Evolutionary conservation across 2,113 vertebrate genomes (phyloP).

Genomic region (Barnardius zonarius): DNA sequence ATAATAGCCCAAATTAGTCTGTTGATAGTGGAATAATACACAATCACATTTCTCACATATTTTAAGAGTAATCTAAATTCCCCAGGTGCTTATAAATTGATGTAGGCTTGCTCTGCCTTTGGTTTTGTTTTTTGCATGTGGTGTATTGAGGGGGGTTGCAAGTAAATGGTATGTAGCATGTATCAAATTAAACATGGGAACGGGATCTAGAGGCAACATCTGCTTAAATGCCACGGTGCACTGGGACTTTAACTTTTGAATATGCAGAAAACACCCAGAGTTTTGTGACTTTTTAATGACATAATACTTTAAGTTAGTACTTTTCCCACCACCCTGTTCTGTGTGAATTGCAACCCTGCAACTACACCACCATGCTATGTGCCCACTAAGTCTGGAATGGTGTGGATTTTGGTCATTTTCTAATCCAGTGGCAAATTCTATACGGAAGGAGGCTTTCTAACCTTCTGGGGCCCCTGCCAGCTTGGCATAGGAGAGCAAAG

Average conservation of each 20-base stretch:
- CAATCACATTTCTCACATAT: conserved; percentile 27
- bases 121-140: not conserved
- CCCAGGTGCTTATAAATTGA: conserved; percentile 4
- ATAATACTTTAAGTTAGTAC: not conserved
- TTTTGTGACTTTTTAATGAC: not conserved
- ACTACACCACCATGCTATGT: not conserved
- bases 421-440: not conserved
- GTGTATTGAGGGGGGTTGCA: not conserved
- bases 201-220: not conserved
- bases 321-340: not conserved
- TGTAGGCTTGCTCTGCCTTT: not conserved
- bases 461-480: not conserved
- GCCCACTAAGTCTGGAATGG: accelerated
- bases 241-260: conserved; percentile 1
- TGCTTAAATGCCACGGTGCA: not conserved
- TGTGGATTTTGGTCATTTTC: not conserved
- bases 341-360: not conserved
- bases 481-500: not conserved
- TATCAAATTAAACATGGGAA: conserved; percentile 8
- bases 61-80: conserved; percentile 39
- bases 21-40: not conserved
- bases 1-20: not conserved
- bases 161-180: not conserved
- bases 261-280: not conserved
- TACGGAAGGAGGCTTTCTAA: not conserved